Percentiles rank a stretch among this genome's conserved stretches.
phyloP scores from a whole-genome alignment of 1,140 invertebrate genomes.

The Danaus plexippus region DNA sequence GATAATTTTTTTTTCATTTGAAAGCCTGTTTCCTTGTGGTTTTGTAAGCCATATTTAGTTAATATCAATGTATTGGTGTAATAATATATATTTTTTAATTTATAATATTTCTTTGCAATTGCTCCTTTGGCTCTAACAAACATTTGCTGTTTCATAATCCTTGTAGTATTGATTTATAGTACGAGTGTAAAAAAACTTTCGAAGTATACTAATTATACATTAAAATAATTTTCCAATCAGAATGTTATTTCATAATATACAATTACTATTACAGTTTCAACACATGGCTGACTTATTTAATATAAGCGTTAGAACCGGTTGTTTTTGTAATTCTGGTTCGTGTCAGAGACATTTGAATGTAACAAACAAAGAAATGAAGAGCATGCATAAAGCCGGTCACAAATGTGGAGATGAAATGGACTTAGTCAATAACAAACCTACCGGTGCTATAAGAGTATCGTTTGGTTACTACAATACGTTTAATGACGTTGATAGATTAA shows the following conservation, averaged over 20 bases:
- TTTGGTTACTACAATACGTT: constrained; percentile 93
- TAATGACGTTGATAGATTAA: constrained; percentile 80
- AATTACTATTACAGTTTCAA: constrained; percentile 77
- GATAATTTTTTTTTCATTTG: no score
- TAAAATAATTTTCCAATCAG: neutral
- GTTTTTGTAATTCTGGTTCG: constrained; percentile 97
- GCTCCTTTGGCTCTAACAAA: no score
- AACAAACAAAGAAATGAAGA: constrained; percentile 78
- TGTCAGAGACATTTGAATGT: constrained; percentile 88
- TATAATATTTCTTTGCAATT: no score
- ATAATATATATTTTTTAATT: no score
- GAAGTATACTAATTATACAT: no score
- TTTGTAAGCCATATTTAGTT: no score
- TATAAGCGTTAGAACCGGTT: constrained; percentile 92
- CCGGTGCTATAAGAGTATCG: constrained; percentile 92
- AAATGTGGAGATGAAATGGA: constrained; percentile 93
- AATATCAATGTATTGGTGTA: no score
- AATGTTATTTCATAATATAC: constrained; percentile 10
- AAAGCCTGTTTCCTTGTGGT: no score
- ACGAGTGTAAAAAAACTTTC: no score
- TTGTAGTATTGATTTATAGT: no score
- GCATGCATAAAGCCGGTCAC: constrained; percentile 89
- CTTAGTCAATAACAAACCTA: constrained; percentile 90
- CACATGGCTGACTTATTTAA: constrained; percentile 90
- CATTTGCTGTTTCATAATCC: no score